These are phyloP conservation scores for Formica aserva DNA, from an alignment of 2,888 invertebrate species.

Conservation along the genomic window DNA sequence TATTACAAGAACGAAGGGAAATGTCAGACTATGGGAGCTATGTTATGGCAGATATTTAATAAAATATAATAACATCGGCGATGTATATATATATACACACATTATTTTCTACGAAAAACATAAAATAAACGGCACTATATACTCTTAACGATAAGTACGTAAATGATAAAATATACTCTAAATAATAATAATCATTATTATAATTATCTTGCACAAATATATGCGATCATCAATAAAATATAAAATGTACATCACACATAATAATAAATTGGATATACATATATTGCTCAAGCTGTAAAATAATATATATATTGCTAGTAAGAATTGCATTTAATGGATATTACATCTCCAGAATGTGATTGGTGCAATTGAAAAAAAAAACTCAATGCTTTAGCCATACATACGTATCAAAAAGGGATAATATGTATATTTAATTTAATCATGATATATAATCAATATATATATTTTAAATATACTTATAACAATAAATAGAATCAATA, in stretches of 20 bases:
- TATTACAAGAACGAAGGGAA: constrained; percentile 40
- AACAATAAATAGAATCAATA: constrained; percentile 22
- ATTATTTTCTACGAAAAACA: constrained; percentile 73
- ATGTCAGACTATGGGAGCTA: constrained; percentile 63
- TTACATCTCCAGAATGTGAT: constrained; percentile 25
- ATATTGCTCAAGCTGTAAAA: constrained; percentile 33
- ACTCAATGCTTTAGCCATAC: neutral
- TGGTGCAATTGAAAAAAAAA: constrained; percentile 30
- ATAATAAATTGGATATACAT: constrained; percentile 53
- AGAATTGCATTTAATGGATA: constrained; percentile 32
- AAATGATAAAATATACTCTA: constrained; percentile 73
- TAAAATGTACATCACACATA: constrained; percentile 72
- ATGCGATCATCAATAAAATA: constrained; percentile 58
- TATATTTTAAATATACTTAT: neutral
- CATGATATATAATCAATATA: constrained; percentile 6
- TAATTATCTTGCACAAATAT: constrained; percentile 56
- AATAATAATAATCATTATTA: constrained; percentile 62
- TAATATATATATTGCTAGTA: constrained; percentile 29
- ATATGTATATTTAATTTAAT: neutral
- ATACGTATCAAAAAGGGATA: neutral
- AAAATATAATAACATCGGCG: constrained; percentile 75
- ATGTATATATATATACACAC: constrained; percentile 64
- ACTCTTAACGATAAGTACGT: constrained; percentile 72
- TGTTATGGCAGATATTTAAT: constrained; percentile 79
- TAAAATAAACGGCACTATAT: constrained; percentile 75